These are phyloP conservation scores for Reticulitermes lucifugus DNA, from an alignment of 2,888 invertebrate genomes.

Conservation along the genomic window DNA sequence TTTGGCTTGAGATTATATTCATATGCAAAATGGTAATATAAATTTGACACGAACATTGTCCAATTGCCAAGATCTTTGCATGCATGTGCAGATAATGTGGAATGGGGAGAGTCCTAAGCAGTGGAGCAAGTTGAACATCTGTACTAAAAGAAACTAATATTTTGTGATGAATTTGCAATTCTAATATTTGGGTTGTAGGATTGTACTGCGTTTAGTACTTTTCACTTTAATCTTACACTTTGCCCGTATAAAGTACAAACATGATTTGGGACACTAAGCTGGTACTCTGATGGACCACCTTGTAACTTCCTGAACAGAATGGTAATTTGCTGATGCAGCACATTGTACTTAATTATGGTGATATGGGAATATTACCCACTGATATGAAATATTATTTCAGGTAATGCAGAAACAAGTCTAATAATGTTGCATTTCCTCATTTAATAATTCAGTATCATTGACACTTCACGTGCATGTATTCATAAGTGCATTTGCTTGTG, in stretches of 20 bases:
- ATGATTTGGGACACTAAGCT: background rate
- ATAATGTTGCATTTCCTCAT: too few species aligned
- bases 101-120: background rate
- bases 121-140: background rate
- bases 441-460: too few species aligned
- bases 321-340: background rate
- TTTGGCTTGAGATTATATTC: too few species aligned
- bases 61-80: too few species aligned
- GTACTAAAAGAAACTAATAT: background rate
- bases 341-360: slow-evolving; percentile 30
- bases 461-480: too few species aligned
- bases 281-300: background rate
- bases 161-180: background rate
- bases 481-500: too few species aligned
- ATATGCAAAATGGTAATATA: too few species aligned
- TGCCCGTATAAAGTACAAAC: slow-evolving; percentile 18
- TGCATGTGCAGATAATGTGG: too few species aligned
- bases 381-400: background rate
- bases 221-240: background rate
- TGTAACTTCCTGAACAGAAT: background rate
- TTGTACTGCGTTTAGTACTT: background rate
- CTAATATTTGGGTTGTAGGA: background rate
- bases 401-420: too few species aligned
- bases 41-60: too few species aligned
- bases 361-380: slow-evolving; percentile 13